Evolutionary conservation across 92 coral and sea anemone genomes (phyloP), one percentile per base, ranked within the genome.

Genomic region (Umimayanthus kanabou): DNA sequence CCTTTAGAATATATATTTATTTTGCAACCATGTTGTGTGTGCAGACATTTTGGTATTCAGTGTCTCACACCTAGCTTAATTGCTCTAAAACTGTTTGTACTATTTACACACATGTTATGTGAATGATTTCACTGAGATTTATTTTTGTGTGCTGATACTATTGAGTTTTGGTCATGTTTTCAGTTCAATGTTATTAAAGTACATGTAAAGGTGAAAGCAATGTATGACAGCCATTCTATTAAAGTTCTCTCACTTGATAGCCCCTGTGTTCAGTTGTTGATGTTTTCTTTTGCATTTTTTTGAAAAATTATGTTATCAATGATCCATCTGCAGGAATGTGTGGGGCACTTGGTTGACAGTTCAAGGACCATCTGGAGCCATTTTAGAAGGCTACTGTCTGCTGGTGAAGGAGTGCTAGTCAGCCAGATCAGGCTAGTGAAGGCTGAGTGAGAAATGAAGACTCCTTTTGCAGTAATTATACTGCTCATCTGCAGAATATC

Each of bases 291-390:
- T 75, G 9, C 64, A 67, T 82, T 69, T 53, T 53, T 33, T 33
- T 33, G 37, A 33, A 33, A 53, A 53, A 83, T 33, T 33, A 37
- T 47, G 33, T 83, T 83, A 83, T 83, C 87, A 65, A 70, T 70
- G 78, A 45, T 47, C 66, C 64, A 83, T 83, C 87, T 47, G 29
- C 76, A 83, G 87, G 79, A 83, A 83, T 83, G 87, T 83, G 87
- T 25, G 43, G 43, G 50, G 22, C 78, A 65, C 42, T 83, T 69
- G 87, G 77, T 83, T 70, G 66, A 70, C 47, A 45, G 77, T 70
- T 69, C 16, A 28, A 15, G 77, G n/a, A 61, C 50, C 85, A 80
- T 61, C 85, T 80, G 74, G 87, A 42, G 65, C 74, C 78, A 80
- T 69, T 45, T 66, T 47, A 42, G 25, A 49, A 43, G 64, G 49